Conservation (phyloP, 2,113 vertebrate species). For the Danionella cerebrum region DNA sequence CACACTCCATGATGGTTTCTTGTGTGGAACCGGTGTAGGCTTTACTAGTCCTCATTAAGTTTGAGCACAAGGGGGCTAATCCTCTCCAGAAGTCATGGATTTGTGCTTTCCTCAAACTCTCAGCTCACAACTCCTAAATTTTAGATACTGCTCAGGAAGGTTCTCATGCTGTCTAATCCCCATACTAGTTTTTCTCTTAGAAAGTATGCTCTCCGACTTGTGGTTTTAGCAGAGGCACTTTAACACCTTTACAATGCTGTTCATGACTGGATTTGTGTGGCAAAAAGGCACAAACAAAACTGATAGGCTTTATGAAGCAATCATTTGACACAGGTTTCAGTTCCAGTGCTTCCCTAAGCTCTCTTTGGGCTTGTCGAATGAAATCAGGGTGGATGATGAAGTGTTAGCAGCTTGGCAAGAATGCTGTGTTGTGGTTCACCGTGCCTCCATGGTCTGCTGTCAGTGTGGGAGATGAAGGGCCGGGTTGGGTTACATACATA, state of each 20-base stretch:
- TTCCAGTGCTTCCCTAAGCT: conserved; percentile 13
- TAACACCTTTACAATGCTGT: too few species aligned
- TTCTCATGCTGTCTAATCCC: conserved; percentile 30
- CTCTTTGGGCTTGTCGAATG: background rate
- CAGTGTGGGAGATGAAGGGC: conserved; percentile 3
- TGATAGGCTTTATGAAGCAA: background rate
- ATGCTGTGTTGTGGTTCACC: background rate
- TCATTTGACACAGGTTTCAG: background rate
- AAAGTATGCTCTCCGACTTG: conserved; percentile 19
- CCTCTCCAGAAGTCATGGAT: conserved; percentile 27
- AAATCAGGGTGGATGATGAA: conserved; percentile 5
- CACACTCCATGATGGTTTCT: conserved; percentile 42
- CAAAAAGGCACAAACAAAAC: conserved; percentile 15
- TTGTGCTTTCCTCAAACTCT: conserved; percentile 34
- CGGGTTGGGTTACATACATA: conserved; percentile 6
- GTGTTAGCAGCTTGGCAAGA: conserved; percentile 1
- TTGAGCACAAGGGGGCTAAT: conserved; percentile 34
- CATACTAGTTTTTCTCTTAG: conserved; percentile 10
- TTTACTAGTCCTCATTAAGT: conserved; percentile 37
- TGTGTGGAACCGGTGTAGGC: conserved; percentile 19
- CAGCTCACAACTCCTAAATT: conserved; percentile 28
- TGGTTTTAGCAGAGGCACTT: background rate
- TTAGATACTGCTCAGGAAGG: conserved; percentile 22
- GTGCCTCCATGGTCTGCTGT: background rate
- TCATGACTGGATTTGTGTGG: too few species aligned